Evolutionary conservation across 2,888 invertebrate genomes (phyloP).

Genomic region (Phasia obesa): DNA sequence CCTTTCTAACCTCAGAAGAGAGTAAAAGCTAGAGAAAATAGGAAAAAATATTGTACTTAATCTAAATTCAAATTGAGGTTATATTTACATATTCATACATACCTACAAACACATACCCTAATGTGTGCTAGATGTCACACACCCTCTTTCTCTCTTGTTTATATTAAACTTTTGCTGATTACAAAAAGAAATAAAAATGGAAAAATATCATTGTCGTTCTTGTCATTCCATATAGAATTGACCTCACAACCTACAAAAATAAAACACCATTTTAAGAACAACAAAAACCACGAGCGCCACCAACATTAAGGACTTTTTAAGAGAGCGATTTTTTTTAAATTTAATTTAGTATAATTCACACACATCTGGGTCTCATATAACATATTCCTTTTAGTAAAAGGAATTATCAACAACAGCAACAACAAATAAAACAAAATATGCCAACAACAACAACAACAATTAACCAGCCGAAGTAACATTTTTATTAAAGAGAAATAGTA

Average conservation of each 20-base stretch:
- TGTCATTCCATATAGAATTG: constrained; percentile 63
- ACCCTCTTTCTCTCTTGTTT: constrained; percentile 23
- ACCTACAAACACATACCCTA: not conserved
- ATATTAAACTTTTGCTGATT: constrained; percentile 56
- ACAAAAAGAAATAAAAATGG: constrained; percentile 24
- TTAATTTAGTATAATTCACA: constrained; percentile 56
- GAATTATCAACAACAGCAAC: not conserved
- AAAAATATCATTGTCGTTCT: constrained; percentile 32
- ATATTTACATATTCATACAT: constrained; percentile 24
- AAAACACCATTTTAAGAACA: constrained; percentile 33
- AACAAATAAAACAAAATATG: constrained; percentile 46
- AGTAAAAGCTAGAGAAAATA: constrained; percentile 12
- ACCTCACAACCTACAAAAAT: constrained; percentile 69
- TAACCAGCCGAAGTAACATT: constrained; percentile 20
- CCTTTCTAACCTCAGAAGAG: not conserved
- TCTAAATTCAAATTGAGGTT: constrained; percentile 66
- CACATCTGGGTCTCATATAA: constrained; percentile 17
- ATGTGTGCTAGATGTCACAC: constrained; percentile 22
- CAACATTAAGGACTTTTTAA: constrained; percentile 58
- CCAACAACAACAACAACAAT: constrained; percentile 5
- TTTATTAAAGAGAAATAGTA: constrained; percentile 34
- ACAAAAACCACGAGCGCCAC: constrained; percentile 13
- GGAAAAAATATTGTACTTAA: constrained; percentile 46
- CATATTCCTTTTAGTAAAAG: constrained; percentile 25
- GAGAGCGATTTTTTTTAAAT: constrained; percentile 55